These are phyloP conservation scores for Dendroctonus ponderosae DNA, from an alignment of 1,140 invertebrate genomes.

Conservation along the genomic window DNA sequence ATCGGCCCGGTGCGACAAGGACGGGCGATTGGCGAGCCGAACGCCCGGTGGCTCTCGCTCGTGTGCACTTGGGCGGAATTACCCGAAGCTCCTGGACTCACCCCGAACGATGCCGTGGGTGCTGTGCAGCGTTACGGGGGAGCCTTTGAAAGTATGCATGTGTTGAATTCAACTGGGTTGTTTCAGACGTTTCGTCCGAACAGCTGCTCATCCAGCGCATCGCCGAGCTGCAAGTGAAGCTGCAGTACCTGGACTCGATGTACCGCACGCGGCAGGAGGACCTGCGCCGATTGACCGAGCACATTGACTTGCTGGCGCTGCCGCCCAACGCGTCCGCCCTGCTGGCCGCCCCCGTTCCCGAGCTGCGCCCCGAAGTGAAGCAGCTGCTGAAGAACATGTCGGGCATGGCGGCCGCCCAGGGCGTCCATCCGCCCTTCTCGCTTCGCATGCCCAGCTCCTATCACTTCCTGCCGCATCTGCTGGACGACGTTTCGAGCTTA, in stretches of 20 bases:
- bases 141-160: too few relatives aligned
- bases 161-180: neutral
- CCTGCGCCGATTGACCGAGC: slow-evolving; percentile 62
- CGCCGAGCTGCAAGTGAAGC: slow-evolving; percentile 67
- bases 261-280: slow-evolving; percentile 70
- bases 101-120: too few relatives aligned
- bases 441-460: slow-evolving; percentile 75
- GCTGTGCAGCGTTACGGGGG: too few relatives aligned
- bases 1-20: too few relatives aligned
- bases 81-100: too few relatives aligned
- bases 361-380: slow-evolving; percentile 52
- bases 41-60: too few relatives aligned
- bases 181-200: slow-evolving; percentile 61
- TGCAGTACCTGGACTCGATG: slow-evolving; percentile 71
- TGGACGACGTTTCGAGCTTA: slow-evolving; percentile 74
- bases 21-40: too few relatives aligned
- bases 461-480: slow-evolving; percentile 84
- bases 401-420: slow-evolving; percentile 50
- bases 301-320: slow-evolving; percentile 55
- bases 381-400: slow-evolving; percentile 55
- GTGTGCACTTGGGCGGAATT: too few relatives aligned
- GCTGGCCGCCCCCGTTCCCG: slow-evolving; percentile 46
- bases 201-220: slow-evolving; percentile 65
- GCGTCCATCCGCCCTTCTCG: slow-evolving; percentile 48
- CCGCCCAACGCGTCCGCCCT: slow-evolving; percentile 49